phyloP scores from a whole-genome alignment of 2,113 vertebrate genomes.

The Eretmochelys imbricata region DNA sequence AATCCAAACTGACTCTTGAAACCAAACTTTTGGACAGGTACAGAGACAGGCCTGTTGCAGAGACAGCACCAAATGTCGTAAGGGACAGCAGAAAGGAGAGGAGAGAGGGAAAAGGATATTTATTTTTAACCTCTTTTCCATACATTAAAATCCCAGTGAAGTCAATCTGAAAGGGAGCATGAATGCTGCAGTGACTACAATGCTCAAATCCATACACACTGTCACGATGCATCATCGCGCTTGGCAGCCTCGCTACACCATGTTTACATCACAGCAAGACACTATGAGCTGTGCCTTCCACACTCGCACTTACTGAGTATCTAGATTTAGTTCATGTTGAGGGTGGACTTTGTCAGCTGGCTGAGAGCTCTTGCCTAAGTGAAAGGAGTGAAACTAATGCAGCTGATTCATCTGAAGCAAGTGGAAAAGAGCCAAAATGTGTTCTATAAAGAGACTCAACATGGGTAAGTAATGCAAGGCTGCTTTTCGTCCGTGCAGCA shows the following conservation, averaged over 20 bases:
- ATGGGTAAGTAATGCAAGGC: background rate
- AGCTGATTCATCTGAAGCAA: background rate
- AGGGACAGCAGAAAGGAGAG: background rate
- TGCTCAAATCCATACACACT: background rate
- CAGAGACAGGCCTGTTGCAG: background rate
- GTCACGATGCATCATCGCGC: background rate
- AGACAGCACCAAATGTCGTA: background rate
- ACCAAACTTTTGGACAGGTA: background rate
- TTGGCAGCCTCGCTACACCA: background rate
- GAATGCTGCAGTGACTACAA: background rate
- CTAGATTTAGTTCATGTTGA: background rate
- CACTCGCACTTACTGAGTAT: background rate
- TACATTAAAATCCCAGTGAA: background rate
- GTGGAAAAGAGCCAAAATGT: background rate
- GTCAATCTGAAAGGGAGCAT: background rate
- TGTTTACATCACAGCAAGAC: background rate
- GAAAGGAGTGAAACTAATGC: background rate
- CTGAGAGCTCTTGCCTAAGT: background rate
- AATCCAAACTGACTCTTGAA: background rate
- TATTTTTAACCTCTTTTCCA: background rate
- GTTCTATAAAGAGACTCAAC: background rate
- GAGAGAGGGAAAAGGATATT: background rate
- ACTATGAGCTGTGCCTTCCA: background rate
- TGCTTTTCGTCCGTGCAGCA: background rate
- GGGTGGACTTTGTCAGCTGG: background rate